Percentiles rank a stretch among this genome's conserved stretches.
phyloP scores from a whole-genome alignment of 1,140 invertebrate genomes.

The Bradysia coprophila region DNA sequence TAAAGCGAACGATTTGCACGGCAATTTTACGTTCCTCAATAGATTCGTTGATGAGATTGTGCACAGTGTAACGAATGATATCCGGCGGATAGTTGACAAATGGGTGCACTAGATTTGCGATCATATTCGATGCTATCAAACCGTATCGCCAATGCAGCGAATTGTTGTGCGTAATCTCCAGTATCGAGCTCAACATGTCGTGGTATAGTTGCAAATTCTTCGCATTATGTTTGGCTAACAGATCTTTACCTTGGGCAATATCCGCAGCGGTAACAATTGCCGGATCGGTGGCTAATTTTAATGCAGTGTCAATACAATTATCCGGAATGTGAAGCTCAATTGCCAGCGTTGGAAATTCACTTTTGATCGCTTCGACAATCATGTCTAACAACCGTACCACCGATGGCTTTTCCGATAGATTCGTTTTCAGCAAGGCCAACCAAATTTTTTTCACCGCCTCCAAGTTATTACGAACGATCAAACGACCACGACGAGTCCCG shows the following conservation, averaged over 20 bases:
- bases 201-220: slow-evolving; percentile 34
- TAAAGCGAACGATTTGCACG: slow-evolving; percentile 35
- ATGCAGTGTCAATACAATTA: slow-evolving; percentile 27
- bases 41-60: slow-evolving; percentile 54
- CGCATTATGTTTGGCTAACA: slow-evolving; percentile 23
- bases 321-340: slow-evolving; percentile 35
- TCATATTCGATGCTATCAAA: slow-evolving; percentile 50
- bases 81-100: slow-evolving; percentile 41
- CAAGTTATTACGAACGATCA: slow-evolving; percentile 60
- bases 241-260: slow-evolving; percentile 22
- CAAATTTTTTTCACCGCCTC: slow-evolving; percentile 45
- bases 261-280: slow-evolving; percentile 14
- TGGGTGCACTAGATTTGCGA: slow-evolving; percentile 47
- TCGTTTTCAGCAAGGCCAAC: slow-evolving; percentile 50
- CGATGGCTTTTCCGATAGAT: slow-evolving; percentile 63
- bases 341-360: slow-evolving; percentile 34
- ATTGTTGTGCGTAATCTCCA: slow-evolving; percentile 17
- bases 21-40: slow-evolving; percentile 56
- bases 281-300: slow-evolving; percentile 24
- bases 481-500: slow-evolving; percentile 28
- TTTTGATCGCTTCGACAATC: slow-evolving; percentile 27
- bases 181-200: slow-evolving; percentile 38
- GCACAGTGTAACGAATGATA: slow-evolving; percentile 45
- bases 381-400: slow-evolving; percentile 54
- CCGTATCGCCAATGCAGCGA: slow-evolving; percentile 63